phyloP scores from a whole-genome alignment of 2,888 invertebrate species.

The Nephrocerus scutellatus region DNA sequence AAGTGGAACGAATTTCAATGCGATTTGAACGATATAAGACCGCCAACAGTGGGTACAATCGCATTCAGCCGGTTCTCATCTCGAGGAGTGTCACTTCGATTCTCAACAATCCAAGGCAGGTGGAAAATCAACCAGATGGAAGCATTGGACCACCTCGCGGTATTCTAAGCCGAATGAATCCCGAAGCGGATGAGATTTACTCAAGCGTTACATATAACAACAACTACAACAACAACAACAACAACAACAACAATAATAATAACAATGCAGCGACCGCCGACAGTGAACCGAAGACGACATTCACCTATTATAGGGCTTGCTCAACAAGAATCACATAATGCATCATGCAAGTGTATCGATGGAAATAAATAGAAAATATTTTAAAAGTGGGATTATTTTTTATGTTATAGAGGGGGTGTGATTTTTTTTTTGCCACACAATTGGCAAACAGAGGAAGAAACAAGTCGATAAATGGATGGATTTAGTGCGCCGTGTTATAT shows the following conservation, averaged over 20 bases:
- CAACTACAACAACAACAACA: slow-evolving; percentile 7
- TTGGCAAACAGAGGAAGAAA: too few species aligned
- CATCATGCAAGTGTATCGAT: too few species aligned
- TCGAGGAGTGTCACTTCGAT: slow-evolving; percentile 43
- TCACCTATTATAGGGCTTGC: slow-evolving; percentile 40
- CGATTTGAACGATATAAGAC: slow-evolving; percentile 41
- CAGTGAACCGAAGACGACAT: slow-evolving; percentile 23
- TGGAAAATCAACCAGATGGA: slow-evolving; percentile 23
- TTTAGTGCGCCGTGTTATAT: too few species aligned
- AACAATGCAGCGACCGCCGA: slow-evolving; percentile 17
- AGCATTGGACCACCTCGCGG: background rate
- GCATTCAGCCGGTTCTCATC: slow-evolving; percentile 40
- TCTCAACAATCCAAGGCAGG: slow-evolving; percentile 39
- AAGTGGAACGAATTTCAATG: slow-evolving; percentile 37
- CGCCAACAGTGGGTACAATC: slow-evolving; percentile 39
- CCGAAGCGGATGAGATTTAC: background rate
- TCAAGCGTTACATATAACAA: slow-evolving; percentile 1
- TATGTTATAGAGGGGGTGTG: too few species aligned
- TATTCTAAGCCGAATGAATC: too few species aligned
- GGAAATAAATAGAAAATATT: too few species aligned
- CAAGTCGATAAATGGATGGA: too few species aligned
- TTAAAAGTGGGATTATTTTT: too few species aligned
- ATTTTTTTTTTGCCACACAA: too few species aligned
- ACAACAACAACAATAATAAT: slow-evolving; percentile 8
- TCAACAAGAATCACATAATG: slow-evolving; percentile 34